Base-by-base conservation (phyloP, 2,888 invertebrate genomes). In the Seira musarum region DNA sequence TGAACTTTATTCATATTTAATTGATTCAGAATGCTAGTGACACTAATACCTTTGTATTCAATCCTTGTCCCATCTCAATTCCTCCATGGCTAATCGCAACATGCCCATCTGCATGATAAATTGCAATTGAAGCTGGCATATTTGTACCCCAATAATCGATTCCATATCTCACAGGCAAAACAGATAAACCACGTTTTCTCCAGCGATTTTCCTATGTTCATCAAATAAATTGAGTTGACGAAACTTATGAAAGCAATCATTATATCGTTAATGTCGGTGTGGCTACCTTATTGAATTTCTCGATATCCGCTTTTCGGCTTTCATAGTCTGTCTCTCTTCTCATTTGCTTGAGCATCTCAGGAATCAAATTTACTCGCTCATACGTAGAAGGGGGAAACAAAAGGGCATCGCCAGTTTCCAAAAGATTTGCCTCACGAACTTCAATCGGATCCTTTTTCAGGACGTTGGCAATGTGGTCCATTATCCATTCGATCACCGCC, bases 61-160 rank as follows among this genome's bases (percentile, higher is more conserved):
- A 91, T 10, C 96, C 96, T 90, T 96, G 96, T 0, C 96, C 96
- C 83, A 88, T 87, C 86, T 90, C 90, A 35, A 90, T 87, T 1
- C 90, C 90, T 35, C 89, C 90, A 69, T 85, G 89, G 13, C 88
- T 85, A 21, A 90, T 87, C 19, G 88, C 87, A 10, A 90, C 89
- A 5, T 89, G 88, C 5, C 90, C 90, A 82, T 90, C 90, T 1
- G 85, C 83, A 61, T 88, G 88, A 85, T 88, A 89, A 19, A 96
- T 91, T 0, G 93, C 90, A 17, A 95, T 90, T 21, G 92, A 89
- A 0, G 92, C 91, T 68, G 92, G 90, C 80, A 89, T 92, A 10
- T 72, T 73, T n/a, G 67, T 35, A n/a, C 74, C 78, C 61, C 89
- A 88, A 40, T 90, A 88, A 0, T 88, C 86, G 0, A 93, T 89